These are phyloP conservation scores for Eremophila alpestris DNA, from an alignment of 2,797 vertebrate species.

Conservation along the genomic window DNA sequence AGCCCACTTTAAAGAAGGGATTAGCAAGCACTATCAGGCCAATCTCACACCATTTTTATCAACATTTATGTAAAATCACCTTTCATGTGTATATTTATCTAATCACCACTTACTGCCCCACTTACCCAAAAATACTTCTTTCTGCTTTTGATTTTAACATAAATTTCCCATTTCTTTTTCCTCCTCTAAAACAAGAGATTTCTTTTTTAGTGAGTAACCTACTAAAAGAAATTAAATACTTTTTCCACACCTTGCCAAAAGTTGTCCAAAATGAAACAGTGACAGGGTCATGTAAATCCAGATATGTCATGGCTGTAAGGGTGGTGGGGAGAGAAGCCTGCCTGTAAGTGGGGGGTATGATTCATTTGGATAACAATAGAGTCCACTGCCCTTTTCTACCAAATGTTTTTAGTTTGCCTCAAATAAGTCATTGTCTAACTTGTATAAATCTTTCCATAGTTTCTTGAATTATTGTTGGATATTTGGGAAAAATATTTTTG, in stretches of 20 bases:
- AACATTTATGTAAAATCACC: neutral
- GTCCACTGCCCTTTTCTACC: conserved; percentile 53
- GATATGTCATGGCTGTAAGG: conserved; percentile 5
- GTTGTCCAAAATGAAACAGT: conserved; percentile 43
- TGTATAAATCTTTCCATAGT: conserved; percentile 57
- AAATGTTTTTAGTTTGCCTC: conserved; percentile 64
- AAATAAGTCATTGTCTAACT: conserved; percentile 70
- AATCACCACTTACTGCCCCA: neutral
- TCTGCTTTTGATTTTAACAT: neutral
- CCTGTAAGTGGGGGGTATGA: conserved; percentile 37
- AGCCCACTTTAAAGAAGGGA: neutral
- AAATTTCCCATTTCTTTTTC: neutral
- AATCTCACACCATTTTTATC: neutral
- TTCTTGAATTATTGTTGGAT: conserved; percentile 62
- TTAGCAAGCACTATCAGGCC: neutral
- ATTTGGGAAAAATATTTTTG: conserved; percentile 38
- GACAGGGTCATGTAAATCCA: conserved; percentile 42
- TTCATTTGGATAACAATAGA: conserved; percentile 64
- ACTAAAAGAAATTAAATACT: neutral
- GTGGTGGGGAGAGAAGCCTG: conserved; percentile 2
- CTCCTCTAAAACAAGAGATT: neutral
- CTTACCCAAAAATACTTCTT: neutral
- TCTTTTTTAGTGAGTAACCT: neutral
- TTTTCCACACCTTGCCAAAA: conserved; percentile 50
- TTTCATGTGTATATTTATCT: neutral